phyloP scores from a whole-genome alignment of 2,113 vertebrate species.

The Patagioenas fasciata region DNA sequence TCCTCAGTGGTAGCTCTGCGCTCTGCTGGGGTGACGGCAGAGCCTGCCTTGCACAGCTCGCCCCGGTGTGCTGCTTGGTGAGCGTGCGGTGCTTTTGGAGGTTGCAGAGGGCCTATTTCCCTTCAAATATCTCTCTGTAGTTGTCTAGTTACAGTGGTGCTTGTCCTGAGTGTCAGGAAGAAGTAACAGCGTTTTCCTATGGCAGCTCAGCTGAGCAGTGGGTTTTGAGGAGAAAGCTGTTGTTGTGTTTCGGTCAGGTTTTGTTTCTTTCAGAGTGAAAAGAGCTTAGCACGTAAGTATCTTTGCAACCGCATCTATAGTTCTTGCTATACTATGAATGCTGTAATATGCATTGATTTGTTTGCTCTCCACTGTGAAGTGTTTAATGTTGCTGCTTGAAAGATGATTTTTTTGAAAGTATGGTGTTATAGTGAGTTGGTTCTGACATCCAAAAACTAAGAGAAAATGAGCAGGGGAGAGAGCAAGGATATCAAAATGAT shows the following conservation, averaged over 20 bases:
- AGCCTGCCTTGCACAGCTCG: fast-evolving
- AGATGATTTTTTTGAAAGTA: conserved; percentile 49
- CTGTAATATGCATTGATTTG: conserved; percentile 30
- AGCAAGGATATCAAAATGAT: conserved; percentile 46
- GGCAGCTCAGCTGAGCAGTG: not conserved
- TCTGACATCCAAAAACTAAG: conserved; percentile 33
- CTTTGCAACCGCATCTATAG: not conserved
- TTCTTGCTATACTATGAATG: not conserved
- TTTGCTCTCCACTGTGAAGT: conserved; percentile 24
- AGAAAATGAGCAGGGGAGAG: conserved; percentile 24
- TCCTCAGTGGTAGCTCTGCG: fast-evolving
- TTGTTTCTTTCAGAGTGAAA: not conserved
- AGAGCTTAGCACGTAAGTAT: fast-evolving
- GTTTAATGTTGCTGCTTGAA: conserved; percentile 28
- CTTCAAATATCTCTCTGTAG: fast-evolving
- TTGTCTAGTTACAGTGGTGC: fast-evolving
- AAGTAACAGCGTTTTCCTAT: fast-evolving
- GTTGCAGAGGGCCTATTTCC: fast-evolving
- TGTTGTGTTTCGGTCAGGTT: not conserved
- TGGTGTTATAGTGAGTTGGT: conserved; percentile 8
- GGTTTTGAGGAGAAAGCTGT: not conserved
- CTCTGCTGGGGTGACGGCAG: fast-evolving
- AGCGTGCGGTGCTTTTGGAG: fast-evolving
- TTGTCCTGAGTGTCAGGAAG: not conserved
- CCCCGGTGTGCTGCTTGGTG: fast-evolving